phyloP scores from a whole-genome alignment of 1,140 invertebrate genomes.

The Drosophila melanogaster region Release_6_plus_ISO1_MT NT_037436.4:3448001-3448500 shows the following conservation, averaged over 20 bases:
- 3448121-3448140: constrained; percentile 9
- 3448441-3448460: constrained; percentile 49
- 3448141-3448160: constrained; percentile 41
- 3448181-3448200: constrained; percentile 9
- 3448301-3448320: constrained; percentile 40
- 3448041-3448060: constrained; percentile 43
- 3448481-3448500: constrained; percentile 53
- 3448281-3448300: constrained; percentile 69
- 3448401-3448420: neutral
- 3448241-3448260: constrained; percentile 32
- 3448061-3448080: constrained; percentile 35
- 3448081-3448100: constrained; percentile 22
- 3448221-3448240: constrained; percentile 64
- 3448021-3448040: constrained; percentile 56
- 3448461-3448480: constrained; percentile 56
- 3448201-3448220: constrained; percentile 57
- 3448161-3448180: constrained; percentile 20
- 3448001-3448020: constrained; percentile 45
- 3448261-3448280: constrained; percentile 63
- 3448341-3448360: constrained; percentile 21
- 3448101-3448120: constrained; percentile 42
- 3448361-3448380: constrained; percentile 7
- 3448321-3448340: constrained; percentile 54
- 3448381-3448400: neutral
- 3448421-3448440: constrained; percentile 18